Evolutionary conservation across 2,888 invertebrate species (phyloP).

Genomic region (Ophion costatus): DNA sequence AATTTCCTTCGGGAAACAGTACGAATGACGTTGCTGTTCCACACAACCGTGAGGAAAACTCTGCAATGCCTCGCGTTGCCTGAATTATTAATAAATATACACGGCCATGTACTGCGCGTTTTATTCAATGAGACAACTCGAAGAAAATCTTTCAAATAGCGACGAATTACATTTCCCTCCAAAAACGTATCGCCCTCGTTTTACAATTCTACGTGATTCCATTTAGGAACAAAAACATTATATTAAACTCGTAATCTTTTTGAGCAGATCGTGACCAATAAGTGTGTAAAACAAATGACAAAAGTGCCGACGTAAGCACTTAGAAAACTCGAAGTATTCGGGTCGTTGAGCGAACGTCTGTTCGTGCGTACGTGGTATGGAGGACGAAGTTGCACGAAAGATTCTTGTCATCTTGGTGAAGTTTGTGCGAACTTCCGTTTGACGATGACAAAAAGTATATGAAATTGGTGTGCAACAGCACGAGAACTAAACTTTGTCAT

Average conservation of each 20-base stretch:
- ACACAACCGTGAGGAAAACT: slow-evolving; percentile 44
- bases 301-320: slow-evolving; percentile 68
- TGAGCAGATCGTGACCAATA: background rate
- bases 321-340: slow-evolving; percentile 48
- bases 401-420: too few species aligned
- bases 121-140: slow-evolving; percentile 34
- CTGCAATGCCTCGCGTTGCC: slow-evolving; percentile 41
- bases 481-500: too few species aligned
- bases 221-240: background rate
- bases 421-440: too few species aligned
- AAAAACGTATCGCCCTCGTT: background rate
- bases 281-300: slow-evolving; percentile 24
- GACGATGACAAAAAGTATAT: too few species aligned
- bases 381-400: too few species aligned
- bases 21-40: slow-evolving; percentile 75
- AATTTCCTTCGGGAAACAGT: slow-evolving; percentile 83
- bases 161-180: slow-evolving; percentile 17
- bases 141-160: slow-evolving; percentile 26
- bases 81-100: slow-evolving; percentile 59
- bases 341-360: slow-evolving; percentile 7
- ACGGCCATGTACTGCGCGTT: slow-evolving; percentile 21
- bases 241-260: background rate
- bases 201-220: slow-evolving; percentile 19
- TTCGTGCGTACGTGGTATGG: too few species aligned
- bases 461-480: too few species aligned